Conservation (phyloP, 2,113 vertebrate species). For the Oenanthe melanoleuca region DNA sequence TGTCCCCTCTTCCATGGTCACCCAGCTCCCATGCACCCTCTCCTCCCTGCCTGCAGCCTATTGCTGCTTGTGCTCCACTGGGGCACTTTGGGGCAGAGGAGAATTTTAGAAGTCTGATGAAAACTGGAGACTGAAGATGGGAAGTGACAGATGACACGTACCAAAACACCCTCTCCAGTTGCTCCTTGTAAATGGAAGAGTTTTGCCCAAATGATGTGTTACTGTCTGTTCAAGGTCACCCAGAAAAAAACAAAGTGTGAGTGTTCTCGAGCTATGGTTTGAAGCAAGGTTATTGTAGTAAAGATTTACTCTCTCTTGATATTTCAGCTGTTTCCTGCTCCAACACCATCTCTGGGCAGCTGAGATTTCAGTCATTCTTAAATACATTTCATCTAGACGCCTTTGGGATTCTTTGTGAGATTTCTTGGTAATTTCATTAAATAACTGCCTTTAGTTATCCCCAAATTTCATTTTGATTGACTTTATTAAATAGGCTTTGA, state of each 20-base stretch:
- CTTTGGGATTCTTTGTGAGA: background rate
- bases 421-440: slow-evolving; percentile 16
- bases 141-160: background rate
- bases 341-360: background rate
- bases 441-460: background rate
- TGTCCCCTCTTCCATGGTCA: background rate
- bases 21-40: fast-evolving
- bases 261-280: background rate
- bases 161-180: background rate
- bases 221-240: background rate
- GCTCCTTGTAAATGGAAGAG: background rate
- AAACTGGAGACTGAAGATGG: background rate
- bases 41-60: fast-evolving
- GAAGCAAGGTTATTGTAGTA: background rate
- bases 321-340: background rate
- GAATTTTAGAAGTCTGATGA: background rate
- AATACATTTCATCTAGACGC: background rate
- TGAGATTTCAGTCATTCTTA: slow-evolving; percentile 10
- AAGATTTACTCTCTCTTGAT: background rate
- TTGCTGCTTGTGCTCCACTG: background rate
- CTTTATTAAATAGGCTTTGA: slow-evolving; percentile 5
- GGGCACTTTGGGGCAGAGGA: fast-evolving
- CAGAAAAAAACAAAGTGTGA: background rate
- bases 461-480: slow-evolving; percentile 23
- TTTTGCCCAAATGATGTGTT: background rate